These are phyloP conservation scores for Diarsia brunnea DNA, from an alignment of 2,888 invertebrate genomes.

Conservation along the genomic window DNA sequence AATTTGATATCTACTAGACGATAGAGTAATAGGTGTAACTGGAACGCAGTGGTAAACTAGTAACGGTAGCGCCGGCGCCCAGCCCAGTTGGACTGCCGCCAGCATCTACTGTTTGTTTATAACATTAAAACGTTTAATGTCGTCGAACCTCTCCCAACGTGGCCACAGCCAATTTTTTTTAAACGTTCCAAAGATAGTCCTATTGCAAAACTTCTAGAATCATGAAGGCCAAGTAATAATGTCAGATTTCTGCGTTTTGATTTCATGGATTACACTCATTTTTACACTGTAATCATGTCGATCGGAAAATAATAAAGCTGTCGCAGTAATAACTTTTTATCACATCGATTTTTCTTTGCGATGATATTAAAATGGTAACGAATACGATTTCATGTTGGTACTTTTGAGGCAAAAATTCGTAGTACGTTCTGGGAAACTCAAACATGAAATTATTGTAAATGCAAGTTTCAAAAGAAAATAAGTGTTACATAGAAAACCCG, in stretches of 20 bases:
- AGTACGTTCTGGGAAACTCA: neutral
- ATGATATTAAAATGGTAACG: conserved; percentile 18
- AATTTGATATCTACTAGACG: conserved; percentile 70
- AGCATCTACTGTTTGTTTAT: conserved; percentile 87
- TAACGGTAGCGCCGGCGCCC: conserved; percentile 84
- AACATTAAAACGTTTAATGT: conserved; percentile 80
- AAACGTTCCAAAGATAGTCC: conserved; percentile 29
- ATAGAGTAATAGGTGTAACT: conserved; percentile 81
- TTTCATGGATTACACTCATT: conserved; percentile 26
- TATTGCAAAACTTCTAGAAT: conserved; percentile 32
- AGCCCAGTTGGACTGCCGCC: conserved; percentile 85
- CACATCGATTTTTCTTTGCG: conserved; percentile 21
- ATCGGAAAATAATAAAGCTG: conserved; percentile 42
- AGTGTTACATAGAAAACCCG: neutral
- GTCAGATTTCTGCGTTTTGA: conserved; percentile 31
- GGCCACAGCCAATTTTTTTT: conserved; percentile 48
- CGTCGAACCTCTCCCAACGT: conserved; percentile 59
- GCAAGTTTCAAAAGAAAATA: neutral
- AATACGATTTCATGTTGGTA: conserved; percentile 19
- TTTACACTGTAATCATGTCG: conserved; percentile 42
- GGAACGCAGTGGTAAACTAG: conserved; percentile 68
- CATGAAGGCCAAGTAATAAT: conserved; percentile 13
- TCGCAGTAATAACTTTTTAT: conserved; percentile 45
- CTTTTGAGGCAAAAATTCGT: neutral
- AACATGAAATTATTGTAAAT: neutral